Base-by-base conservation (phyloP, 2,113 vertebrate genomes). In the Oryzias curvinotus region DNA sequence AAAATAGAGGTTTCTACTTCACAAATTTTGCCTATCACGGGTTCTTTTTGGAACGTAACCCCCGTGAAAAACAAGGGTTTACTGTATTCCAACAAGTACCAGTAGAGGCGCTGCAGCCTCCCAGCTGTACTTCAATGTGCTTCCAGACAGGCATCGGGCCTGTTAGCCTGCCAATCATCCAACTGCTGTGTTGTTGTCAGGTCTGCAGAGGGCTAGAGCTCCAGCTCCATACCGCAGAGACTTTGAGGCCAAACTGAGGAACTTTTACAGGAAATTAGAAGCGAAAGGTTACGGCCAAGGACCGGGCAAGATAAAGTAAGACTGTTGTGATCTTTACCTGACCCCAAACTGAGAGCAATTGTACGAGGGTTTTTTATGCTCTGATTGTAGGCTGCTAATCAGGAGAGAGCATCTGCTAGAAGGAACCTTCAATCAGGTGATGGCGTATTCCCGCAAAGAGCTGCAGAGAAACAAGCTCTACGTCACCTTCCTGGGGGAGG, bases 251-350 rank as follows among this genome's bases (percentile, higher is more conserved):
- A 99, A 99, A 85, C 92, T 99, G 30, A 93, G 97, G 73, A 99
- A 98, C 86, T 98, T 99, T 88, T 99, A 98, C 85, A 91, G 97
- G 85, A 99, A 99, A 85, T 88, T 99, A 70, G 97, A 98, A 91
- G 96, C 95, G 77, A 99, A 99, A 92, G 97, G 97, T 52, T 99
- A 96, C 73, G 97, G 96, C 18, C 97, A 98, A 80, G 97, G 97
- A 56, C 97, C 97, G 23, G 97, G 96, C 53, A 99, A 98, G 91
- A 98, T 97, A 78, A 98, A 98, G 97, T 99, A 88, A 94, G 96
- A 48, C 57, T 21, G 3, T 1, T 36, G 23, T 45, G 16, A 19
- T 19, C 8, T 62, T 7, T 8, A 23, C 52, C 36, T 18, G 19
- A 51, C 52, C 10, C 5, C 2, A 49, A 15, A 14, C 16, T 17